Conservation (phyloP, 2,888 invertebrate species). For the Folsomia manolachei region DNA sequence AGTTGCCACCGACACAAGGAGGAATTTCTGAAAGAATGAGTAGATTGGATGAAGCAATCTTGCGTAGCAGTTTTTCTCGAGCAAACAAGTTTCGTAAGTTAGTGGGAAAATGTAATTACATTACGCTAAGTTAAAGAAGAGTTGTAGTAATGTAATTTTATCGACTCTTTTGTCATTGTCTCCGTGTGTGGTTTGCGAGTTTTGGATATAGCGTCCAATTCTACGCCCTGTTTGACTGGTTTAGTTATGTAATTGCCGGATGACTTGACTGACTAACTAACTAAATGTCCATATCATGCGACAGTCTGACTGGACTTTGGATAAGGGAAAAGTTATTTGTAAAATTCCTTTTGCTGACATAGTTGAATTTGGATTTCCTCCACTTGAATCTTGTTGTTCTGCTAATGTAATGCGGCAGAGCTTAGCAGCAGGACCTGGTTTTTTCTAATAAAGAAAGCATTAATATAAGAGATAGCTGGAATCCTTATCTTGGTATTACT, state of each 20-base stretch:
- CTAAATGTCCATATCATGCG: background rate
- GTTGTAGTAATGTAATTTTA: constrained; percentile 4
- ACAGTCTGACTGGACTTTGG: background rate
- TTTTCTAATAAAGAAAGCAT: background rate
- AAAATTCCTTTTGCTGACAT: background rate
- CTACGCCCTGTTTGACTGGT: background rate
- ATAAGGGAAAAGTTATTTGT: background rate
- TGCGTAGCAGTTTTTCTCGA: background rate
- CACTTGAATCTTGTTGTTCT: background rate
- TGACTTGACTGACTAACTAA: background rate
- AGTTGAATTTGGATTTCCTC: background rate
- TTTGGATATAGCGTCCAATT: background rate
- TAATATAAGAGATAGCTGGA: background rate
- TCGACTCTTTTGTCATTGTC: constrained; percentile 4
- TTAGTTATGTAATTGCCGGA: background rate
- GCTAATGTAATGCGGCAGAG: background rate
- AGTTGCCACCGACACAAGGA: background rate
- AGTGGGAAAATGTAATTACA: constrained; percentile 9
- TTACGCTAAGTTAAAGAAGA: constrained; percentile 2
- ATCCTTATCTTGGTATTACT: background rate
- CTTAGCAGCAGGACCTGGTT: background rate
- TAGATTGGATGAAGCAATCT: background rate
- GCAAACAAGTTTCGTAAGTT: constrained; percentile 4
- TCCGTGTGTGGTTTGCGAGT: background rate
- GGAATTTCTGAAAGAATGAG: background rate